phyloP scores from a whole-genome alignment of 2,888 invertebrate species.

The Dynastes tityus region DNA sequence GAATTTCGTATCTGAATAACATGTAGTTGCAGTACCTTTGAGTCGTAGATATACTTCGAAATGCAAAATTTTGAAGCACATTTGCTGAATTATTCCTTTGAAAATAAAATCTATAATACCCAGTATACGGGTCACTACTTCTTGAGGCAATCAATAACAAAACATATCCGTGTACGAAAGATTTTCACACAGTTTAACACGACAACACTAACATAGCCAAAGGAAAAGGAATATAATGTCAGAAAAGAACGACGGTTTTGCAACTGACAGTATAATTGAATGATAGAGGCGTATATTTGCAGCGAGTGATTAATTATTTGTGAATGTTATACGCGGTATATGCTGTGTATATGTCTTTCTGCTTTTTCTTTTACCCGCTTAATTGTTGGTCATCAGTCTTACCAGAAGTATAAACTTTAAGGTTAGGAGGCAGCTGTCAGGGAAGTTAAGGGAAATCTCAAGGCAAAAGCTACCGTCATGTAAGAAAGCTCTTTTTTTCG shows the following conservation, averaged over 20 bases:
- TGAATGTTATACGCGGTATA: constrained; percentile 29
- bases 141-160: background rate
- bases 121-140: background rate
- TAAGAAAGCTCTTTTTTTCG: constrained; percentile 11
- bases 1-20: too few species aligned
- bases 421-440: constrained; percentile 28
- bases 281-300: constrained; percentile 42
- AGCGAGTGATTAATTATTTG: constrained; percentile 39
- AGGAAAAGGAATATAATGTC: constrained; percentile 3
- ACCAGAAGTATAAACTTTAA: constrained; percentile 26
- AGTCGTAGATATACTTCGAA: too few species aligned
- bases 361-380: constrained; percentile 18
- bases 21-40: too few species aligned
- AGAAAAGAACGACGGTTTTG: constrained; percentile 30
- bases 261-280: constrained; percentile 46
- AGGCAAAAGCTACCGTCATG: constrained; percentile 11
- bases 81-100: too few species aligned
- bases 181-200: constrained; percentile 22
- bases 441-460: constrained; percentile 32
- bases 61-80: too few species aligned
- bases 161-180: background rate
- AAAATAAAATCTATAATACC: too few species aligned
- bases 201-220: constrained; percentile 18
- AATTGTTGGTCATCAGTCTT: constrained; percentile 45
- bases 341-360: constrained; percentile 25